A percentile compares a stretch with the other conserved stretches of the same genome.
Evolutionary conservation across 2,797 vertebrate genomes (phyloP).

Genomic region (Sphenodon punctatus): DNA sequence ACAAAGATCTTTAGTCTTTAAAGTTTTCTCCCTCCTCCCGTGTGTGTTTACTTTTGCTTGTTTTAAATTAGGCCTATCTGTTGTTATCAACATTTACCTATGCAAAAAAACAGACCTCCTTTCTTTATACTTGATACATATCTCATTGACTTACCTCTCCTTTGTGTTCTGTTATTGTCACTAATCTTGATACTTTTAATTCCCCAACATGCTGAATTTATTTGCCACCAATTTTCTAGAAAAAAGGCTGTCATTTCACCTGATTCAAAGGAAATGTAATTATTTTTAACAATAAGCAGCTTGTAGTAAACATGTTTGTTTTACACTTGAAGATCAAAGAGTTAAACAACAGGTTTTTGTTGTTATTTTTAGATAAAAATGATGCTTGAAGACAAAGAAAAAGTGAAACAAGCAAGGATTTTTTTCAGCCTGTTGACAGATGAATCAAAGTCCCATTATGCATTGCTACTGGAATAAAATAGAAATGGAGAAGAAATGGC

Average conservation of each 20-base stretch:
- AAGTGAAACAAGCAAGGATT: slow-evolving; percentile 37
- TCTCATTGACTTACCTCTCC: slow-evolving; percentile 49
- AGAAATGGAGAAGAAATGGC: no score
- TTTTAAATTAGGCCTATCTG: neutral
- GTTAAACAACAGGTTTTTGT: slow-evolving; percentile 53
- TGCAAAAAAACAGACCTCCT: neutral
- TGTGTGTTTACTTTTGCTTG: slow-evolving; percentile 7
- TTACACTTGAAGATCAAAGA: slow-evolving; percentile 65
- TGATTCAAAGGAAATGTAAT: slow-evolving; percentile 58
- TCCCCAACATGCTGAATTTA: slow-evolving; percentile 52
- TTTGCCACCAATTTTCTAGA: slow-evolving; percentile 47
- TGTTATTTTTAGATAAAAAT: slow-evolving; percentile 52
- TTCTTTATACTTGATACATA: slow-evolving; percentile 18
- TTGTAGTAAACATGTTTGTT: slow-evolving; percentile 41
- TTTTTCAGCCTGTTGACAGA: neutral
- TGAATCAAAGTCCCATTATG: no score
- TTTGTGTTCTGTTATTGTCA: slow-evolving; percentile 56
- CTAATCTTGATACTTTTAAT: slow-evolving; percentile 65
- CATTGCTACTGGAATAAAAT: no score
- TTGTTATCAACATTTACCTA: slow-evolving; percentile 12
- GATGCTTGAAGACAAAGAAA: slow-evolving; percentile 11
- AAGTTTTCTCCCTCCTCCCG: no score
- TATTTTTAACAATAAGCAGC: slow-evolving; percentile 65
- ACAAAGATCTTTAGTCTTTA: neutral
- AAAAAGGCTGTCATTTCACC: slow-evolving; percentile 49